Evolutionary conservation across 2,888 invertebrate genomes (phyloP).

Genomic region (Cistogaster globosa): DNA sequence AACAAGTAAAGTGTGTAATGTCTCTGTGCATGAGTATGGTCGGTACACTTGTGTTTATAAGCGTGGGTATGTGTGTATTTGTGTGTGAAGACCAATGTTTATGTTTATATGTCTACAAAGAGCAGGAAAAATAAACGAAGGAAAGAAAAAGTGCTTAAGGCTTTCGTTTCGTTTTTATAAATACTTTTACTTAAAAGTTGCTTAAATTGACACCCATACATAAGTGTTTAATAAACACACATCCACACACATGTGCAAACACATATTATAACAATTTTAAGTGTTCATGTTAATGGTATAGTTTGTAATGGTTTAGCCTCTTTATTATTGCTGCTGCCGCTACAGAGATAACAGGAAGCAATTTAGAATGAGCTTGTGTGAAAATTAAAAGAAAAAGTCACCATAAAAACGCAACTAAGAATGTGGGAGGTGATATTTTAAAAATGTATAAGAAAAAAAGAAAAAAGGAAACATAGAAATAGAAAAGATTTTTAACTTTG

Average conservation of each 20-base stretch:
- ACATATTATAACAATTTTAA: conserved; percentile 10
- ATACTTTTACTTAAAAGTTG: conserved; percentile 25
- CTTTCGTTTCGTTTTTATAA: conserved; percentile 1
- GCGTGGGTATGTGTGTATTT: not conserved
- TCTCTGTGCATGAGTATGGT: too few species aligned
- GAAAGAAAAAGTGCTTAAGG: conserved; percentile 47
- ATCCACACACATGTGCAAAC: conserved; percentile 8
- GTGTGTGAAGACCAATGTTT: not conserved
- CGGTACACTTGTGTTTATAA: not conserved
- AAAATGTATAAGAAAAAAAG: not conserved
- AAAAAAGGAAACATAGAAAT: not conserved
- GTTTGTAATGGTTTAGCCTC: conserved; percentile 35
- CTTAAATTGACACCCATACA: conserved; percentile 29
- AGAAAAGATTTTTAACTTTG: conserved; percentile 55
- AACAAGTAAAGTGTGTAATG: too few species aligned
- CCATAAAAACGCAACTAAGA: not conserved
- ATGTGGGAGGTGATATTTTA: conserved; percentile 2
- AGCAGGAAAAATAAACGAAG: conserved; percentile 21
- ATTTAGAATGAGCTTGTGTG: conserved; percentile 48
- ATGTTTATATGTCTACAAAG: conserved; percentile 8
- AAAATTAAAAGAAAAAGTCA: conserved; percentile 17
- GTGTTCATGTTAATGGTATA: conserved; percentile 53
- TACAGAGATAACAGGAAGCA: conserved; percentile 65
- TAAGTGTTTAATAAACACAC: not conserved
- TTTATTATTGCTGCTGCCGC: conserved; percentile 38